Conservation (phyloP, 2,797 vertebrate species). For the Schizothorax lantsangensis region DNA sequence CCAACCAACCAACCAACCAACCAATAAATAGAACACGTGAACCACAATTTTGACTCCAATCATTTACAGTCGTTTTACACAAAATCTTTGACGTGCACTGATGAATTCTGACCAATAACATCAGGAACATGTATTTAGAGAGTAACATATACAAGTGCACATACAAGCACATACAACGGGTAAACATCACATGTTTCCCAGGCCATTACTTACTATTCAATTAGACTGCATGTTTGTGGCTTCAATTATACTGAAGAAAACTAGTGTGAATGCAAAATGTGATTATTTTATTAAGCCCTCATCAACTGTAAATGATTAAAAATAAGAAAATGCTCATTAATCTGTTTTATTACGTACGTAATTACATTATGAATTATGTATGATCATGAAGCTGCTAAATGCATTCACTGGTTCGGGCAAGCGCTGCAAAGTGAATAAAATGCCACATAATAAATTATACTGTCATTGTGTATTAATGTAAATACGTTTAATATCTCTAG, state of each 20-base stretch:
- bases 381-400: conserved; percentile 42
- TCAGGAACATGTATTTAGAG: neutral
- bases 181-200: neutral
- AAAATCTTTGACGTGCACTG: neutral
- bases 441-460: conserved; percentile 21
- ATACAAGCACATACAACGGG: neutral
- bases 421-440: neutral
- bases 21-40: neutral
- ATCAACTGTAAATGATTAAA: conserved; percentile 13
- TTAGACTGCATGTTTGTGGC: neutral
- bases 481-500: conserved; percentile 10
- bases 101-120: neutral
- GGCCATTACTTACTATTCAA: neutral
- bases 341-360: conserved; percentile 7
- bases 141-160: neutral
- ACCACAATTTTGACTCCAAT: neutral
- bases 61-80: neutral
- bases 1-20: neutral
- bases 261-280: neutral
- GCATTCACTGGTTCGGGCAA: conserved; percentile 26
- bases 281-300: conserved; percentile 17
- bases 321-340: conserved; percentile 21
- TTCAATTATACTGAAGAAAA: neutral
- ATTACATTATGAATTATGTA: conserved; percentile 39
- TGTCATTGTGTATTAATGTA: conserved; percentile 41